A percentile compares a stretch with the other conserved stretches of the same genome.
Conservation (phyloP, 2,113 vertebrate species). For the Ctenodactylus gundi region DNA sequence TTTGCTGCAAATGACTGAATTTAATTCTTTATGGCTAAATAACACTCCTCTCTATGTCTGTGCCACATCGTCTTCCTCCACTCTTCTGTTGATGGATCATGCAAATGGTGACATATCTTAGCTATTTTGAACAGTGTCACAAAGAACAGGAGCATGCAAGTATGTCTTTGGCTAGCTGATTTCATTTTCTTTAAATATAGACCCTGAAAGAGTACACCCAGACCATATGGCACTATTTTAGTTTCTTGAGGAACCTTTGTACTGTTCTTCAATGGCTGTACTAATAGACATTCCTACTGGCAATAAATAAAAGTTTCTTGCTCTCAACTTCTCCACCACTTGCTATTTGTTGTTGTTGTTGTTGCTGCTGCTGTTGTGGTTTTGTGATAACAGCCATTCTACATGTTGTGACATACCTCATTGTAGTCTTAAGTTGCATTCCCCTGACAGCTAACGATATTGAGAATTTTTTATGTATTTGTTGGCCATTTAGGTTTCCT, state of each 20-base stretch:
- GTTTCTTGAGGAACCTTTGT: neutral
- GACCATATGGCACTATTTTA: neutral
- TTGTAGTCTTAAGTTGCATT: neutral
- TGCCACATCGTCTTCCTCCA: neutral
- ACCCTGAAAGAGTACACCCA: neutral
- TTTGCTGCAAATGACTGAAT: neutral
- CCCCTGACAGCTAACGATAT: neutral
- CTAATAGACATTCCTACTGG: neutral
- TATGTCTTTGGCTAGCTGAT: neutral
- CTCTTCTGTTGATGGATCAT: neutral
- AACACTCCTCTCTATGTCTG: accelerated
- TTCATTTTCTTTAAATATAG: neutral
- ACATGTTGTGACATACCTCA: neutral
- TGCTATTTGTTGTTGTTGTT: no score
- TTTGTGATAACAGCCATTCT: neutral
- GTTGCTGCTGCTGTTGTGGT: no score
- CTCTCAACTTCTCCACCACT: neutral
- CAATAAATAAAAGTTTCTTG: neutral
- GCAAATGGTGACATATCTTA: neutral
- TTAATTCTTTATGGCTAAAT: neutral
- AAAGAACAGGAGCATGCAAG: neutral
- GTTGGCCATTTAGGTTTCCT: neutral
- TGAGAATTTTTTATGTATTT: neutral
- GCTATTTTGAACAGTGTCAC: neutral
- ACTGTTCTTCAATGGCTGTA: neutral